Conservation (phyloP, 1,140 invertebrate genomes). For the Diachasma alloeum region DNA sequence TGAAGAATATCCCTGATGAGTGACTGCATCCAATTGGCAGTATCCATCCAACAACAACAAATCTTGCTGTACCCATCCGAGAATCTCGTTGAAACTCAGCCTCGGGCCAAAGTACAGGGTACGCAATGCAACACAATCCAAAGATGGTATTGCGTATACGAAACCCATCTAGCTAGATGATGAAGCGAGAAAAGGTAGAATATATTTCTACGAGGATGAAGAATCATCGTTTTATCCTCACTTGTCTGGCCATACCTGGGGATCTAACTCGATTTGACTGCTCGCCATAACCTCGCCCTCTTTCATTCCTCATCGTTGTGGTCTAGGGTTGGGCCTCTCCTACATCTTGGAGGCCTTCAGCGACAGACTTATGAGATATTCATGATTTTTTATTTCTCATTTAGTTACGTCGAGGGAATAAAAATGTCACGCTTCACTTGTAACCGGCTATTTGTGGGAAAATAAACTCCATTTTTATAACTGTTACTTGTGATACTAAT, state of each 20-base stretch:
- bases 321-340: background rate
- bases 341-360: slow-evolving; percentile 14
- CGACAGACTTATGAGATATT: slow-evolving; percentile 27
- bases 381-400: slow-evolving; percentile 7
- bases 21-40: background rate
- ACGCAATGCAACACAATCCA: slow-evolving; percentile 41
- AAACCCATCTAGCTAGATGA: background rate
- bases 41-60: too few relatives aligned
- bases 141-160: slow-evolving; percentile 39
- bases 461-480: too few relatives aligned
- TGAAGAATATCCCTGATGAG: background rate
- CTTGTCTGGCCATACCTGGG: background rate
- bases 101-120: slow-evolving; percentile 23
- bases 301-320: background rate
- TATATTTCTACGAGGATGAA: background rate
- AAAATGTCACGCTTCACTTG: too few relatives aligned
- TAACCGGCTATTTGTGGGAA: too few relatives aligned
- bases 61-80: background rate
- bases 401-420: background rate
- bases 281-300: background rate
- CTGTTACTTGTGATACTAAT: too few relatives aligned
- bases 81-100: slow-evolving; percentile 1
- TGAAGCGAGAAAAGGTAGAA: slow-evolving; percentile 6
- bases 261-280: slow-evolving; percentile 1
- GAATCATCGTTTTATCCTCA: background rate